These are phyloP conservation scores for Eulemur rubriventer DNA, from an alignment of 2,797 vertebrate genomes.

Conservation along the genomic window DNA sequence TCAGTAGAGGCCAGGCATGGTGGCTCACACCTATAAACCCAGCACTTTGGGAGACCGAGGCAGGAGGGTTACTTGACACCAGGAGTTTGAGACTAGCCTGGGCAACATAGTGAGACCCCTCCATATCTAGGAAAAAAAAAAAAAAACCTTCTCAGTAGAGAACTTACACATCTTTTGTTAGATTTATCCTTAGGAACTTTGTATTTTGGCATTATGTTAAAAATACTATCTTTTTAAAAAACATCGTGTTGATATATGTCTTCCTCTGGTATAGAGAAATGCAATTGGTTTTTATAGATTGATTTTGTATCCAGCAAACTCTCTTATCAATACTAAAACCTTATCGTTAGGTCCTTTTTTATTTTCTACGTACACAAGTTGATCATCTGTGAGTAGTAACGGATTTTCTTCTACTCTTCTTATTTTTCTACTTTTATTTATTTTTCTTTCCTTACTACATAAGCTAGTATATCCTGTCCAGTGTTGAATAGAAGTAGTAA, in stretches of 20 bases:
- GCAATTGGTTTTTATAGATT: constrained; percentile 17
- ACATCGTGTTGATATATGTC: neutral
- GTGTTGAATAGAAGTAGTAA: neutral
- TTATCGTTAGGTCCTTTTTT: neutral
- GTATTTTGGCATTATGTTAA: constrained; percentile 7
- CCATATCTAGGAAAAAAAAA: neutral
- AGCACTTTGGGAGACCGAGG: neutral
- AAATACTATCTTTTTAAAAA: neutral
- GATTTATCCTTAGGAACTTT: constrained; percentile 33
- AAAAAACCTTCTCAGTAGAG: neutral
- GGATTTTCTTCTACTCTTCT: neutral
- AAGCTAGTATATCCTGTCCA: neutral
- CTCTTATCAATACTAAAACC: neutral
- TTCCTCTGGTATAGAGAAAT: neutral
- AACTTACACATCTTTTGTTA: neutral
- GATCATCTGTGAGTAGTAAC: neutral
- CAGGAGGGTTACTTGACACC: neutral
- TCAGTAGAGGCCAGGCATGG: neutral
- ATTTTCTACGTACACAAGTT: neutral
- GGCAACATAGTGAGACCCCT: neutral
- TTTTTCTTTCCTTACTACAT: neutral
- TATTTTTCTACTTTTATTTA: neutral
- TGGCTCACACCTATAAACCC: neutral
- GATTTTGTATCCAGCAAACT: neutral
- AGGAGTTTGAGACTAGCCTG: neutral